Percentiles rank a stretch among this genome's conserved stretches.
Evolutionary conservation across 1,140 invertebrate species (phyloP).

Genomic region (Helicoverpa armigera): DNA sequence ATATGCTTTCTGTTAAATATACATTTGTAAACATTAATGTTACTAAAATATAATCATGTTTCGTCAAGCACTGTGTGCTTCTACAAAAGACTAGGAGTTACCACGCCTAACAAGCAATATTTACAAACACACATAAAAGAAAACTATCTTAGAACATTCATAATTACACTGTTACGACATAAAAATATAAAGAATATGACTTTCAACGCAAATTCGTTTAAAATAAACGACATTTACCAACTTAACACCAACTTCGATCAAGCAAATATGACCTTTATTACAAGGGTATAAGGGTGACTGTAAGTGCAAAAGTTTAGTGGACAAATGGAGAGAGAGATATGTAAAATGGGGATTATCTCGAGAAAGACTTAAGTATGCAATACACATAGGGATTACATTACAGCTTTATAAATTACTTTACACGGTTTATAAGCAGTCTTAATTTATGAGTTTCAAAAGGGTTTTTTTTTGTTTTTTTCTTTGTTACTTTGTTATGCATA

Average conservation of each 20-base stretch:
- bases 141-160: slow-evolving; percentile 10
- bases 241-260: background rate
- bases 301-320: background rate
- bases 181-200: background rate
- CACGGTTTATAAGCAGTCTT: background rate
- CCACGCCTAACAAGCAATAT: background rate
- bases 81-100: background rate
- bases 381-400: slow-evolving; percentile 4
- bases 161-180: slow-evolving; percentile 18
- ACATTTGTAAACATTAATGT: no score
- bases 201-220: background rate
- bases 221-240: background rate
- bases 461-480: no score
- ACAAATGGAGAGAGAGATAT: background rate
- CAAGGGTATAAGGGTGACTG: background rate
- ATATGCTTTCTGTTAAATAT: no score
- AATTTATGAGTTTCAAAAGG: background rate
- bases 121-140: background rate
- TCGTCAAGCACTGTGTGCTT: background rate
- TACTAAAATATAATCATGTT: no score
- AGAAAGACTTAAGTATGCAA: slow-evolving; percentile 9
- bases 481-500: no score
- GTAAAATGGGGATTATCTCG: slow-evolving; percentile 10
- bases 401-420: slow-evolving; percentile 2
- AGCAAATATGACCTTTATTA: background rate